phyloP scores from a whole-genome alignment of 2,888 invertebrate species.

The Drosophila mulleri region DNA sequence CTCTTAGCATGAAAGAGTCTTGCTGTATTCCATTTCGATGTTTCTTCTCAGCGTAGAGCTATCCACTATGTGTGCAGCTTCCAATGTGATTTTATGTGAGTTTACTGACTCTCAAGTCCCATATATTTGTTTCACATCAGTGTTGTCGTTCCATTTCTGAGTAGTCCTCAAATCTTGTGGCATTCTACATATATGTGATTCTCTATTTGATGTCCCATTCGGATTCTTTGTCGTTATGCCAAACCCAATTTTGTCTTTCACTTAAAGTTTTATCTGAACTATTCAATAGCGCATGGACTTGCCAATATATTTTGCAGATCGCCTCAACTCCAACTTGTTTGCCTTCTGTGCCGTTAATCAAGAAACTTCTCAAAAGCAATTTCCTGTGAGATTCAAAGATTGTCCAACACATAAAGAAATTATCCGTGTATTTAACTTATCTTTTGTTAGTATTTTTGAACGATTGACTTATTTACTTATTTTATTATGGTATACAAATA shows the following conservation, averaged over 20 bases:
- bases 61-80: not conserved
- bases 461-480: constrained; percentile 71
- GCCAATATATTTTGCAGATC: constrained; percentile 62
- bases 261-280: not conserved
- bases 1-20: not conserved
- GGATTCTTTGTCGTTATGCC: constrained; percentile 7
- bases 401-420: constrained; percentile 43
- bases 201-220: constrained; percentile 6
- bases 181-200: not conserved
- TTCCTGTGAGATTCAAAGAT: constrained; percentile 72
- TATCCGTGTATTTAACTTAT: constrained; percentile 80
- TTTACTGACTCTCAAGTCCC: not conserved
- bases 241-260: constrained; percentile 1
- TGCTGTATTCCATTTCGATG: not conserved
- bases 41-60: not conserved
- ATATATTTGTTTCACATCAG: not conserved
- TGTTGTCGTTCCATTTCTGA: not conserved
- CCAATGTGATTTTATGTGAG: too few species aligned
- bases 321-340: constrained; percentile 54
- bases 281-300: constrained; percentile 19
- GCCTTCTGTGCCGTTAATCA: constrained; percentile 53
- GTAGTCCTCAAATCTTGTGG: not conserved
- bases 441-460: constrained; percentile 79
- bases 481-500: constrained; percentile 72
- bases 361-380: constrained; percentile 62